Percentiles rank a stretch among this genome's conserved stretches.
These are phyloP conservation scores for Pantherophis guttatus DNA, from an alignment of 2,113 vertebrate species.

Conservation along the genomic window DNA sequence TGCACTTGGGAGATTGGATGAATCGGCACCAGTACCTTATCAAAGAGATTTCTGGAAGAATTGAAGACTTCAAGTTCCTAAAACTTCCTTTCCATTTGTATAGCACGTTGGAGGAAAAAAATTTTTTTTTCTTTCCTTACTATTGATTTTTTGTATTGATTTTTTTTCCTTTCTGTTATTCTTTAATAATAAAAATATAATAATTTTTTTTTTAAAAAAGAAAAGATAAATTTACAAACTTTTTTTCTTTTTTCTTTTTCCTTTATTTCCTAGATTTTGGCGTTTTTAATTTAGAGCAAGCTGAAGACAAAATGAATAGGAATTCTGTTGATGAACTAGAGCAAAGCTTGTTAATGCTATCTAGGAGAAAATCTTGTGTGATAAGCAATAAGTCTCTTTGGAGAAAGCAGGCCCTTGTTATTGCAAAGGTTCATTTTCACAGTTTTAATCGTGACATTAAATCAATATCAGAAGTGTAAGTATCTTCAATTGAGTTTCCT, in stretches of 20 bases:
- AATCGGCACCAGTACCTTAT: too few species aligned
- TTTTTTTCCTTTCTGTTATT: too few species aligned
- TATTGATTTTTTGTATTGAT: too few species aligned
- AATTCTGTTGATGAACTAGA: conserved; percentile 81
- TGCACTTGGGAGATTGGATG: too few species aligned
- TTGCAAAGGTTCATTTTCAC: conserved; percentile 89
- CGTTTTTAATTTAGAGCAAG: conserved; percentile 81
- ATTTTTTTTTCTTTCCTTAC: too few species aligned
- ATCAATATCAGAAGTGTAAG: conserved; percentile 77
- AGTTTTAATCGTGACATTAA: conserved; percentile 85
- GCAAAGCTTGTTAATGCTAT: conserved; percentile 84
- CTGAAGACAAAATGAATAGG: conserved; percentile 76
- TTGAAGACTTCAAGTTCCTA: too few species aligned
- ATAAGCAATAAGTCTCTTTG: conserved; percentile 78
- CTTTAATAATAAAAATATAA: too few species aligned
- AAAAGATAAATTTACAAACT: not conserved
- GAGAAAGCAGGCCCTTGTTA: conserved; percentile 85
- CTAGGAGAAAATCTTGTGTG: conserved; percentile 67
- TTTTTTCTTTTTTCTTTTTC: not conserved
- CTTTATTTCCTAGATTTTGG: conserved; percentile 80
- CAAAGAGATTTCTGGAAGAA: too few species aligned
- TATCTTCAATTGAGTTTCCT: not conserved
- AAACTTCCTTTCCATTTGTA: too few species aligned
- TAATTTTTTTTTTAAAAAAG: too few species aligned
- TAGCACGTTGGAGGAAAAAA: too few species aligned